These are phyloP conservation scores for Paramacrobiotus metropolitanus DNA, from an alignment of 1,140 invertebrate species.

Conservation along the genomic window DNA sequence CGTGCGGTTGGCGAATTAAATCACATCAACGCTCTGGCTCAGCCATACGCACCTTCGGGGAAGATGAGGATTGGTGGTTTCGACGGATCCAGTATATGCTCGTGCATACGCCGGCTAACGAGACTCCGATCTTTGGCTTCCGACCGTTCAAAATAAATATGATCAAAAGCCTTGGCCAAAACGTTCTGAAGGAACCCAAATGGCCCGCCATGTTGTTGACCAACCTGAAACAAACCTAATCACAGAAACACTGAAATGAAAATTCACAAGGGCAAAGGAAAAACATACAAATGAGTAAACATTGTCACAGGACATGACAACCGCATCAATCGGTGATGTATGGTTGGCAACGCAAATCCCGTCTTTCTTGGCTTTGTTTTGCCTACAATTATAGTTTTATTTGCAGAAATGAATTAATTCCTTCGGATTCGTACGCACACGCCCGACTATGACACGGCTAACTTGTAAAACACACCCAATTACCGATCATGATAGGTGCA, in stretches of 20 bases:
- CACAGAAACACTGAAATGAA: not conserved
- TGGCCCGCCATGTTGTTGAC: constrained; percentile 80
- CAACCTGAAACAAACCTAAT: constrained; percentile 26
- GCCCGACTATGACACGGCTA: not conserved
- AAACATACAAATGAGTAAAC: constrained; percentile 61
- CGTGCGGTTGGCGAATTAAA: not conserved
- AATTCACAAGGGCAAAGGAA: not conserved
- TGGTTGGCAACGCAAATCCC: constrained; percentile 99
- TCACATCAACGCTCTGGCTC: not conserved
- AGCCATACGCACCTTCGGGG: constrained; percentile 48
- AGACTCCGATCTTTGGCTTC: constrained; percentile 78
- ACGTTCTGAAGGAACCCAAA: constrained; percentile 78
- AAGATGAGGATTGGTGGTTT: constrained; percentile 97
- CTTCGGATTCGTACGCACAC: no score
- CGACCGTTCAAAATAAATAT: constrained; percentile 96
- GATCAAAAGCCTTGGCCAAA: constrained; percentile 67
- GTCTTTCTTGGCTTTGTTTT: constrained; percentile 42
- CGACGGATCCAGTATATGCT: constrained; percentile 69
- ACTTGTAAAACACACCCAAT: not conserved
- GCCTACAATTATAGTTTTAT: constrained; percentile 12
- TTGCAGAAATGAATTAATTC: no score
- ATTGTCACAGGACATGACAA: constrained; percentile 89
- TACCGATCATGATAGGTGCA: constrained; percentile 56
- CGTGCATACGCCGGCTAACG: constrained; percentile 28
- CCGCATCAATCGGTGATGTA: constrained; percentile 91